These are phyloP conservation scores for Ornithoptera alexandrae DNA, from an alignment of 2,888 invertebrate genomes.

Conservation along the genomic window DNA sequence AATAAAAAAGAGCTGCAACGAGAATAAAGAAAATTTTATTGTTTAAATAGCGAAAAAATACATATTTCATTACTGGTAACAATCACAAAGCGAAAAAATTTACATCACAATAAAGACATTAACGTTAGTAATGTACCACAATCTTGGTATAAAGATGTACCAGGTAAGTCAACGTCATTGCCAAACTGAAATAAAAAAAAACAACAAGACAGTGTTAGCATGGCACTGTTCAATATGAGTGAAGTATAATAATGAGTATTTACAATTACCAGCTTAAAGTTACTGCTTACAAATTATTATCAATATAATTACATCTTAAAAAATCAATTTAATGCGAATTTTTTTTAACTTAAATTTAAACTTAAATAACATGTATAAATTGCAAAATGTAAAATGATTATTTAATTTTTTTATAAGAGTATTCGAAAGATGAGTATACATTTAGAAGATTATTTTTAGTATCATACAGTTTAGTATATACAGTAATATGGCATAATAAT, in stretches of 20 bases:
- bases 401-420: too few species aligned
- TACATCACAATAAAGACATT: conserved; percentile 27
- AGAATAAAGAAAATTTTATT: conserved; percentile 18
- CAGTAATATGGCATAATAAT: too few species aligned
- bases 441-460: too few species aligned
- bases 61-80: conserved; percentile 22
- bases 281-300: too few species aligned
- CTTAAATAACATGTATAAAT: too few species aligned
- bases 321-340: too few species aligned
- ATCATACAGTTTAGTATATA: too few species aligned
- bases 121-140: conserved; percentile 46
- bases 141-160: conserved; percentile 64
- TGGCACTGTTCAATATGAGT: conserved; percentile 21
- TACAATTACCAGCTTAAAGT: background rate
- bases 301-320: too few species aligned
- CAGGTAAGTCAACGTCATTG: conserved; percentile 71
- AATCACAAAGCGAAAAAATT: conserved; percentile 34
- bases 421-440: too few species aligned
- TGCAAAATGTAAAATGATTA: too few species aligned
- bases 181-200: conserved; percentile 67
- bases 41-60: conserved; percentile 23
- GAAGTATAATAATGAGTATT: conserved; percentile 5
- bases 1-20: background rate
- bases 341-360: background rate
- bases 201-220: conserved; percentile 29